Percentiles rank a stretch among this genome's conserved stretches.
These are phyloP conservation scores for Patagioenas fasciata DNA, from an alignment of 2,113 vertebrate species.

Conservation along the genomic window DNA sequence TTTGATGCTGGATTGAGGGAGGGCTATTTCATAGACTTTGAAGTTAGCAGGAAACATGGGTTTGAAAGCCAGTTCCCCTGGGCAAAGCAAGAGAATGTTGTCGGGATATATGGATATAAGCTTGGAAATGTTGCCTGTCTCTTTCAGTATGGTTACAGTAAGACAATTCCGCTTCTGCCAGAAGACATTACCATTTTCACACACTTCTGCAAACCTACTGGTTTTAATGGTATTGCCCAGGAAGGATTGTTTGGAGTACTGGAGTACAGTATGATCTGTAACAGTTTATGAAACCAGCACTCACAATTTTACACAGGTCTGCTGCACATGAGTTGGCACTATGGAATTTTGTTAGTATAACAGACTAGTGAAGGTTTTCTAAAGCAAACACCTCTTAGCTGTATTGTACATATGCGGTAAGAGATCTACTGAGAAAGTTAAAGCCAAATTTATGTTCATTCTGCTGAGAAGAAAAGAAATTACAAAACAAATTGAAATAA, in stretches of 20 bases:
- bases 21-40: not conserved
- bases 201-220: not conserved
- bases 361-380: not conserved
- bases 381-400: not conserved
- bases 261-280: not conserved
- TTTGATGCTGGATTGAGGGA: not conserved
- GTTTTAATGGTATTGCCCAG: not conserved
- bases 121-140: not conserved
- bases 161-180: not conserved
- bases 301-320: not conserved
- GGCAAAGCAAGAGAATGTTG: not conserved
- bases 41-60: not conserved
- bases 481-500: not conserved
- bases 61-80: not conserved
- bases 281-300: not conserved
- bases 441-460: not conserved
- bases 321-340: not conserved
- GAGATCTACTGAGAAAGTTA: not conserved
- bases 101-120: not conserved
- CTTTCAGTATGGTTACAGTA: not conserved
- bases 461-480: not conserved
- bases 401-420: not conserved
- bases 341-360: not conserved
- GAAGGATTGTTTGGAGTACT: not conserved
- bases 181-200: not conserved